Percentiles rank a stretch among this genome's conserved stretches.
phyloP scores from a whole-genome alignment of 2,888 invertebrate species.

The Drosophila subquinaria region DNA sequence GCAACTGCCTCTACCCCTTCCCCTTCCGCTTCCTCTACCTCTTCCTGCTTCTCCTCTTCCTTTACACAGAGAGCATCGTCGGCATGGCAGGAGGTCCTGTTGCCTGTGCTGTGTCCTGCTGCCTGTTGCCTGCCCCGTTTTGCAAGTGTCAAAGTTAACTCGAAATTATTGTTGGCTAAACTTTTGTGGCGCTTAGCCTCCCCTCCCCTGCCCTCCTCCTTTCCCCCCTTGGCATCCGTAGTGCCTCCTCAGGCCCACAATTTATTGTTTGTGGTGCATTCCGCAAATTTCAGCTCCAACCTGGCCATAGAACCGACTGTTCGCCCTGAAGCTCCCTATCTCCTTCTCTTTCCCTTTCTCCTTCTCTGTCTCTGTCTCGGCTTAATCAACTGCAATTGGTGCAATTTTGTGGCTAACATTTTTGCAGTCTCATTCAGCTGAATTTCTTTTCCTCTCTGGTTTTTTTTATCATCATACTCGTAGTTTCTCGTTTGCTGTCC shows the following conservation, averaged over 20 bases:
- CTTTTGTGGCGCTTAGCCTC: constrained; percentile 77
- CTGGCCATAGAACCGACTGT: constrained; percentile 10
- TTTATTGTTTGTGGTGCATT: constrained; percentile 70
- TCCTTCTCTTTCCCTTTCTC: constrained; percentile 35
- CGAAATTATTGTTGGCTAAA: constrained; percentile 83
- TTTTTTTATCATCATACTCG: constrained; percentile 10
- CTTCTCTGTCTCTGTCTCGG: constrained; percentile 44
- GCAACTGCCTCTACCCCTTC: constrained; percentile 20
- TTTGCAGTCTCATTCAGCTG: constrained; percentile 66
- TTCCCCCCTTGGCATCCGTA: neutral
- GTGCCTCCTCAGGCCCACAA: constrained; percentile 30
- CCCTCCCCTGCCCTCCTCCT: neutral
- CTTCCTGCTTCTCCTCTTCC: neutral
- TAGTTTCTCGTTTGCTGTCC: constrained; percentile 34
- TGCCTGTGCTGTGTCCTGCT: constrained; percentile 7
- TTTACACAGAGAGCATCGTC: constrained; percentile 11
- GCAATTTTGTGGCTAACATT: constrained; percentile 71
- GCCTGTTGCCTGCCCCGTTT: constrained; percentile 67
- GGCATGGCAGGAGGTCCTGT: constrained; percentile 38
- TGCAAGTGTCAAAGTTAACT: constrained; percentile 83
- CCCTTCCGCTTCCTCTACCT: neutral
- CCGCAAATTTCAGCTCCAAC: constrained; percentile 34
- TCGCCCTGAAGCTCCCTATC: constrained; percentile 36
- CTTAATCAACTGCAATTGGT: constrained; percentile 80
- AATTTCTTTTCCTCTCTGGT: constrained; percentile 21